These are phyloP conservation scores for Cephalopachus bancanus DNA, from an alignment of 2,797 vertebrate genomes.

Conservation along the genomic window DNA sequence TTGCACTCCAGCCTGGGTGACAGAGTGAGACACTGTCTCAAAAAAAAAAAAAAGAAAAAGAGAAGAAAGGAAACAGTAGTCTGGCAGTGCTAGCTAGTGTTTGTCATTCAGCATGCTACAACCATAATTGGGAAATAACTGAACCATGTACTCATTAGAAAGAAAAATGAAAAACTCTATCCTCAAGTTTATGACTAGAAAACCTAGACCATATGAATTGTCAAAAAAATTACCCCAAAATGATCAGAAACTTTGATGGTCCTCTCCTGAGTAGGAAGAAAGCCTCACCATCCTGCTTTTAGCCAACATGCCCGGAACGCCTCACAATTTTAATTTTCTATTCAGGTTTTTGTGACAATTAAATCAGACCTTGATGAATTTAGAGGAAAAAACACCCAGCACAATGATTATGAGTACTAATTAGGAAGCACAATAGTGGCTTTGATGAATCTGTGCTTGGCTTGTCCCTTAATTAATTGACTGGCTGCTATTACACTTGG, in stretches of 20 bases:
- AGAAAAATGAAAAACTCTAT: background rate
- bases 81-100: too few species aligned
- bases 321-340: slow-evolving; percentile 75
- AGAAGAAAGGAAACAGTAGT: too few species aligned
- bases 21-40: too few species aligned
- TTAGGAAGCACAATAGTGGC: slow-evolving; percentile 83
- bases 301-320: slow-evolving; percentile 60
- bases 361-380: slow-evolving; percentile 86
- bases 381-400: slow-evolving; percentile 71
- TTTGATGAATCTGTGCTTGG: slow-evolving; percentile 82
- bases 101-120: background rate
- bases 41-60: too few species aligned
- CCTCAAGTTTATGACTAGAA: background rate
- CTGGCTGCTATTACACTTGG: slow-evolving; percentile 73
- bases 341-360: slow-evolving; percentile 83
- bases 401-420: slow-evolving; percentile 81
- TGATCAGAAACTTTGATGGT: slow-evolving; percentile 81
- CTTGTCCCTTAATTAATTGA: slow-evolving; percentile 83
- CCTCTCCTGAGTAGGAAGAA: slow-evolving; percentile 74
- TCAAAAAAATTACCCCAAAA: slow-evolving; percentile 78
- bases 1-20: too few species aligned
- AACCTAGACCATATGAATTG: background rate
- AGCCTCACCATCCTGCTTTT: slow-evolving; percentile 72
- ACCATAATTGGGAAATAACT: background rate
- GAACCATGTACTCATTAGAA: background rate